These are phyloP conservation scores for Lampropteryx suffumata DNA, from an alignment of 2,888 invertebrate genomes.

Conservation along the genomic window DNA sequence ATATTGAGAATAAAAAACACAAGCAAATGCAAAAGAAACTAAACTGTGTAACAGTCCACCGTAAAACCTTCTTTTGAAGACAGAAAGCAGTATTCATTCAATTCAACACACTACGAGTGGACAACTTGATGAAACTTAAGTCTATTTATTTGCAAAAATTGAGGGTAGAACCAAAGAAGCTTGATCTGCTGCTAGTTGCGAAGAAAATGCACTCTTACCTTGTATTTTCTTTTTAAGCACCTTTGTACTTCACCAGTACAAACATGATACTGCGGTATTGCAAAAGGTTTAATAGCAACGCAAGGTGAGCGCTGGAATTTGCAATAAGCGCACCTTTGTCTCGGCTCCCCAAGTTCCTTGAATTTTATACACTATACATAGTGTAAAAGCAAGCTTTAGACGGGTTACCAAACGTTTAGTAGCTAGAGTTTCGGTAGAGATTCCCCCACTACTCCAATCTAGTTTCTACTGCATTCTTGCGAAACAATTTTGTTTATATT, in stretches of 20 bases:
- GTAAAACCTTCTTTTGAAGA: too few species aligned
- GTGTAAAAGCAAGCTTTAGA: conserved; percentile 42
- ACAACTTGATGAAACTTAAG: too few species aligned
- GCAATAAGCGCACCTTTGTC: conserved; percentile 79
- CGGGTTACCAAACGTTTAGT: conserved; percentile 31
- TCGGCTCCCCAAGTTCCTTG: conserved; percentile 66
- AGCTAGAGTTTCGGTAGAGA: conserved; percentile 1
- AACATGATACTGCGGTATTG: conserved; percentile 54
- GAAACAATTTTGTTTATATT: too few species aligned
- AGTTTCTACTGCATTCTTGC: too few species aligned
- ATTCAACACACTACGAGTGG: too few species aligned
- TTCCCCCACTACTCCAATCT: too few species aligned
- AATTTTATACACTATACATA: conserved; percentile 66
- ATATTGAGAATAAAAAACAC: too few species aligned
- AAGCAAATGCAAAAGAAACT: too few species aligned
- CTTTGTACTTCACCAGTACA: conserved; percentile 30
- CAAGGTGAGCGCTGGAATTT: conserved; percentile 74
- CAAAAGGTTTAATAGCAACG: conserved; percentile 64
- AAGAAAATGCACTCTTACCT: background rate
- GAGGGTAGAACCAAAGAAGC: too few species aligned
- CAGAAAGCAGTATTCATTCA: background rate
- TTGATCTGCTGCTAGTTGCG: background rate
- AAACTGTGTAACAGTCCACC: too few species aligned
- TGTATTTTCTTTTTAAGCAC: background rate
- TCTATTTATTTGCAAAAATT: too few species aligned